phyloP scores from a whole-genome alignment of 2,797 vertebrate genomes.

The Molothrus aeneus region DNA sequence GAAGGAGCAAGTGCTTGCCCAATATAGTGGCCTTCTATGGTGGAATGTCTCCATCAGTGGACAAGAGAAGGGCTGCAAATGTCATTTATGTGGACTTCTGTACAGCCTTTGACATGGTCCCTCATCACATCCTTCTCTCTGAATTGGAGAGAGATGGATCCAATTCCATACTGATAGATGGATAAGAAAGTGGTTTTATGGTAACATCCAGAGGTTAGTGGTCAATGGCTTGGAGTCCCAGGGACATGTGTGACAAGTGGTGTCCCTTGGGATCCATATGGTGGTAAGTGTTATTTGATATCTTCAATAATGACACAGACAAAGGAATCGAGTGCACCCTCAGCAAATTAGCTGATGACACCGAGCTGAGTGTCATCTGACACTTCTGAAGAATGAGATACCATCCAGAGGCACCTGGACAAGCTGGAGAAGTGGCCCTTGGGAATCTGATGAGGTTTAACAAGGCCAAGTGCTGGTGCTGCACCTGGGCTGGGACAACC shows the following conservation, averaged over 20 bases:
- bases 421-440: fast-evolving
- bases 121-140: background rate
- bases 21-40: background rate
- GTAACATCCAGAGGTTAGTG: too few relatives aligned
- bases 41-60: background rate
- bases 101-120: background rate
- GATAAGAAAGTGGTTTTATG: background rate
- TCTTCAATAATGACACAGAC: background rate
- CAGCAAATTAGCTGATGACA: background rate
- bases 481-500: fast-evolving
- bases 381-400: background rate
- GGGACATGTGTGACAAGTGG: background rate
- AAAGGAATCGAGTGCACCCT: fast-evolving
- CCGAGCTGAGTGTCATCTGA: background rate
- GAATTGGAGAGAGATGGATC: background rate
- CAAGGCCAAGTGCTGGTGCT: too few relatives aligned
- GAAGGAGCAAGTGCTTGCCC: background rate
- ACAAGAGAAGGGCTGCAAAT: background rate
- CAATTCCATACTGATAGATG: background rate
- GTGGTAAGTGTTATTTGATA: background rate
- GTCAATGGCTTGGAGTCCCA: background rate
- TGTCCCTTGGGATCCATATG: background rate
- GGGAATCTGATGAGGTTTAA: background rate
- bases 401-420: background rate
- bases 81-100: background rate